Base-by-base conservation (phyloP, 2,797 vertebrate species). In the Hoplostethus atlanticus region DNA sequence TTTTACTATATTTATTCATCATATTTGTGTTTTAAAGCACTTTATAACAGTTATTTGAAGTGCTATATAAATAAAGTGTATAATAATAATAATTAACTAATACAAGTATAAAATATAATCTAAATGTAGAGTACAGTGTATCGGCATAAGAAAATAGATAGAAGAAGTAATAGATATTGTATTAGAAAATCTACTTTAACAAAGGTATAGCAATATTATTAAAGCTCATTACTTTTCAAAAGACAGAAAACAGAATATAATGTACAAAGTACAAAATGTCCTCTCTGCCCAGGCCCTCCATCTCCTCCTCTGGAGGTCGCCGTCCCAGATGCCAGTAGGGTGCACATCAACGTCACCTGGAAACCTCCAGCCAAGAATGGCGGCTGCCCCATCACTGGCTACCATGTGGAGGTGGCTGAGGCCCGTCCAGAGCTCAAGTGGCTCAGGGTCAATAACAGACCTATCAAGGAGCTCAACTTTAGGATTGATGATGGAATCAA, bases 361-460 rank as follows among this genome's bases (percentile, higher is more conserved):
- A 99, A 97, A 73, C 94, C 96, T 68, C 97, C 98, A 28, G 94
- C 92, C 74, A 99, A 98, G 90, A 96, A 97, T 46, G 98, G 98
- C 0, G 98, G 98, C 80, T 96, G 95, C 79, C 98, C 97, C 0
- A 89, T 99, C 63, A 96, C 96, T 21, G 98, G 98, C 40, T 99
- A 99, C 89, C 97, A 99, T 28, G 95, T 99, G 86, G 98, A 99
- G 89, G 95, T 99, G 89, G 96, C 97, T 0, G 97, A 98, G 91
- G 96, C 96, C 66, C 97, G 96, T 79, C 97, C 98, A n/a, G 98
- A 99, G 83, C 89, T 93, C 16, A 99, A 99, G 86, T 99, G 98
- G 98, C 96, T 99, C 89, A 86, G 97, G 71, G 94, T 99, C 52
- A 99, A 98, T 91, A 96, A 90, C 89, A 96, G 98, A 44, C 98